Base-by-base conservation (phyloP, 2,113 vertebrate genomes). In the Camelus bactrianus region DNA sequence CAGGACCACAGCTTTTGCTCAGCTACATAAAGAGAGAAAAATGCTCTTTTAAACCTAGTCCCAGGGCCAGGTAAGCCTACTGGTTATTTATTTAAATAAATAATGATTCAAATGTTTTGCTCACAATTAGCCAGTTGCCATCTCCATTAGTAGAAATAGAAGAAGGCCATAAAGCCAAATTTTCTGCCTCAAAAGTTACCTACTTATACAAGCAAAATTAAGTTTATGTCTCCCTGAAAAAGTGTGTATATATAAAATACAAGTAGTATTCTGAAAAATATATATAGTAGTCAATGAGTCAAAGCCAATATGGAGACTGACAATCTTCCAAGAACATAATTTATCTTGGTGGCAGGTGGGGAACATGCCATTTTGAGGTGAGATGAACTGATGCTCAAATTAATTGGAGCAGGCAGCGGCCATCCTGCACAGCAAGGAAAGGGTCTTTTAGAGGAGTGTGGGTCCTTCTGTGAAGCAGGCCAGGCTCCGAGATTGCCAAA, bases 381-480 rank as follows among this genome's bases (percentile, higher is more conserved):
- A 92, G 64, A 87, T 30, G 35, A 92, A 94, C 30, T 77, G 87
- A 89, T 56, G 97, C 32, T 75, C 65, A 80, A 72, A 92, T 89
- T 91, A 96, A 95, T 80, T 93, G 76, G 48, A 97, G 35, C 42
- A 79, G 70, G 64, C 20, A 83, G 70, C 24, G 87, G 69, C 46
- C 42, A 84, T 38, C 38, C 76, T 95, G 48, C 15, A 85, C 0
- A 64, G 50, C 32, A 79, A 93, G 22, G 60, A 65, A 91, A 82
- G 26, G 69, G 24, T 70, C 94, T 85, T 73, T 92, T 50, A 76
- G 42, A 91, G 82, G 48, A 42, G 13, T 48, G 32, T 80, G 84
- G 79, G 65, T 94, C 93, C 70, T 90, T 86, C 76, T 92, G 56
- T 50, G 94, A 83, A 89, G 73, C 42, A 84, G 64, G 48, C 46